phyloP scores from a whole-genome alignment of 2,797 vertebrate genomes.

The Alauda arvensis region DNA sequence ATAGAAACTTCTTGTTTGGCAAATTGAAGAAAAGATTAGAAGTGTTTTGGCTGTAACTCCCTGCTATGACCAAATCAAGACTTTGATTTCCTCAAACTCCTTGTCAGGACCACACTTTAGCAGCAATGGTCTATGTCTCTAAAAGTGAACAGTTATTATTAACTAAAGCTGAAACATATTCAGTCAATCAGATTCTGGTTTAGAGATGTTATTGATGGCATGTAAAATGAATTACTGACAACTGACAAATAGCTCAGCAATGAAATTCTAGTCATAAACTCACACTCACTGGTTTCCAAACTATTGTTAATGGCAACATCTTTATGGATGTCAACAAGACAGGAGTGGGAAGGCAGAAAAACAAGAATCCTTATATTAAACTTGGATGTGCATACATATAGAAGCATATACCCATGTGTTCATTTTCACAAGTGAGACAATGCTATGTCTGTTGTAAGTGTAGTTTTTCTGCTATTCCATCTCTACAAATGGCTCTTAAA shows the following conservation, averaged over 20 bases:
- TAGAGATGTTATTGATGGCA: background rate
- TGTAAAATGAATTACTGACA: slow-evolving; percentile 20
- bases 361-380: background rate
- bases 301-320: background rate
- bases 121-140: background rate
- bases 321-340: background rate
- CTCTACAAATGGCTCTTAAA: background rate
- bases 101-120: background rate
- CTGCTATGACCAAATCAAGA: background rate
- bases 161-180: background rate
- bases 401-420: background rate
- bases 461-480: background rate
- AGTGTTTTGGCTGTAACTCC: background rate
- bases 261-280: background rate
- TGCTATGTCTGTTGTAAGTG: background rate
- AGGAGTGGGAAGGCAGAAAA: background rate
- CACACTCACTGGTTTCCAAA: background rate
- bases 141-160: background rate
- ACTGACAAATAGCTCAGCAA: background rate
- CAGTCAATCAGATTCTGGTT: background rate
- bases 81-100: background rate
- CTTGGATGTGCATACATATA: background rate
- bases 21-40: background rate
- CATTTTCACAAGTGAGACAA: background rate
- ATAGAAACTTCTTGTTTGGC: background rate